These are phyloP conservation scores for Hetaerina americana DNA, from an alignment of 1,140 invertebrate species.

Conservation along the genomic window DNA sequence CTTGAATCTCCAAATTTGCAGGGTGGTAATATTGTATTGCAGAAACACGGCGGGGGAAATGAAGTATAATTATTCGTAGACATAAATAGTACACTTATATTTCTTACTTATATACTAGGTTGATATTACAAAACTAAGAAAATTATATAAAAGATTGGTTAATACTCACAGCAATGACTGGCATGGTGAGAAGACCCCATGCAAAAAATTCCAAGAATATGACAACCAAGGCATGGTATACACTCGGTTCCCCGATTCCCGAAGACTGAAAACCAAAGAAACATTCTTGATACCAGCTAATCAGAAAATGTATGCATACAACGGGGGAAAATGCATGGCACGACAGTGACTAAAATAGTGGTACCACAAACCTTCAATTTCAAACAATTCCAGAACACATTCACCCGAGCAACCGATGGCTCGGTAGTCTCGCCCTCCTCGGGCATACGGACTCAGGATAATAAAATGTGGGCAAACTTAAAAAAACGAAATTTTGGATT, in stretches of 20 bases:
- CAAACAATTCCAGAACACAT: background rate
- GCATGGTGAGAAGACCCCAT: conserved; percentile 96
- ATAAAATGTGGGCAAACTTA: too few species aligned
- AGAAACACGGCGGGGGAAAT: too few species aligned
- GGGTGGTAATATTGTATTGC: too few species aligned
- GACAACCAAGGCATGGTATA: conserved; percentile 95
- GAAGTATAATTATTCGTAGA: too few species aligned
- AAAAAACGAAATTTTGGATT: too few species aligned
- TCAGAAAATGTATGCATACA: background rate
- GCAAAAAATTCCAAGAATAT: conserved; percentile 99
- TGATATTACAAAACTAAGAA: too few species aligned
- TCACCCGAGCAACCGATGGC: background rate
- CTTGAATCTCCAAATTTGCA: too few species aligned
- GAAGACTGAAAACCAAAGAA: conserved; percentile 48
- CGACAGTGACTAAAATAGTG: too few species aligned
- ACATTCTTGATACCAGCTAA: conserved; percentile 4
- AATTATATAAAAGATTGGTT: too few species aligned
- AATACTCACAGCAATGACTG: conserved; percentile 81
- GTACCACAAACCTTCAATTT: background rate
- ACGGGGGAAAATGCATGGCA: too few species aligned
- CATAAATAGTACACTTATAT: too few species aligned
- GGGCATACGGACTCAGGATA: background rate
- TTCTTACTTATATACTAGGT: too few species aligned
- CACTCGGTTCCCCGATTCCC: conserved; percentile 82
- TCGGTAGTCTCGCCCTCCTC: background rate